phyloP scores from a whole-genome alignment of 92 coral and sea anemone genomes.

The Palythoa grandis region DNA sequence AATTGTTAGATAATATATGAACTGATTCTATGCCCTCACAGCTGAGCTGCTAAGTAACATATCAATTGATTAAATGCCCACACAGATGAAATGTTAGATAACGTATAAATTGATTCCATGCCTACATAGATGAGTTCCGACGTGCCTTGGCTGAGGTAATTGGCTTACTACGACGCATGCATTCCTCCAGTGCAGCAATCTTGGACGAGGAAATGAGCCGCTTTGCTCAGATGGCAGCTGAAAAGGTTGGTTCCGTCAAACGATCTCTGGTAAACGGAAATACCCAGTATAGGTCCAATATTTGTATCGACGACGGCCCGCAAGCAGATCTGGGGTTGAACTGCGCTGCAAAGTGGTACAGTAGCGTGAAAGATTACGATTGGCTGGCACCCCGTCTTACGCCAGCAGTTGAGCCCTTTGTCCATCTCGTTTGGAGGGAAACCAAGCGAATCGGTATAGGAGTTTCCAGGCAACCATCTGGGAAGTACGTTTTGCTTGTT shows the following conservation, averaged over 20 bases:
- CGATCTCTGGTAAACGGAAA: constrained; percentile 36
- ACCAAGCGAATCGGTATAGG: constrained; percentile 67
- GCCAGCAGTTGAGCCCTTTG: constrained; percentile 56
- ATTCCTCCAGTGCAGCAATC: constrained; percentile 19
- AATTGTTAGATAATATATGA: not conserved
- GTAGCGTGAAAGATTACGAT: constrained; percentile 68
- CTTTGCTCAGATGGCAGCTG: constrained; percentile 57
- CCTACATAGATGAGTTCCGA: not conserved
- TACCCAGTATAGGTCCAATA: constrained; percentile 52
- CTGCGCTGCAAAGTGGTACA: constrained; percentile 71
- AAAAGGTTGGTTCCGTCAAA: constrained; percentile 32
- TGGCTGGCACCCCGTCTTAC: constrained; percentile 73
- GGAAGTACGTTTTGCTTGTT: constrained; percentile 53
- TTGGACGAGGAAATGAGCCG: not conserved
- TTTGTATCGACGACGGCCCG: constrained; percentile 56
- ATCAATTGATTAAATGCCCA: too few species aligned
- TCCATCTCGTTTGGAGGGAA: constrained; percentile 72
- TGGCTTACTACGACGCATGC: constrained; percentile 20
- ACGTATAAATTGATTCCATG: too few species aligned
- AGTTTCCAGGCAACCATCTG: constrained; percentile 11
- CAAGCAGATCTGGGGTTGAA: constrained; percentile 40
- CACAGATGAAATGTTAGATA: too few species aligned
- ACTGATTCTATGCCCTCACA: too few species aligned
- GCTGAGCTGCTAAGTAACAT: too few species aligned
- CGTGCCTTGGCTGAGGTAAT: not conserved